Base-by-base conservation (phyloP, 2,797 vertebrate species). In the Sebastes umbrosus region DNA sequence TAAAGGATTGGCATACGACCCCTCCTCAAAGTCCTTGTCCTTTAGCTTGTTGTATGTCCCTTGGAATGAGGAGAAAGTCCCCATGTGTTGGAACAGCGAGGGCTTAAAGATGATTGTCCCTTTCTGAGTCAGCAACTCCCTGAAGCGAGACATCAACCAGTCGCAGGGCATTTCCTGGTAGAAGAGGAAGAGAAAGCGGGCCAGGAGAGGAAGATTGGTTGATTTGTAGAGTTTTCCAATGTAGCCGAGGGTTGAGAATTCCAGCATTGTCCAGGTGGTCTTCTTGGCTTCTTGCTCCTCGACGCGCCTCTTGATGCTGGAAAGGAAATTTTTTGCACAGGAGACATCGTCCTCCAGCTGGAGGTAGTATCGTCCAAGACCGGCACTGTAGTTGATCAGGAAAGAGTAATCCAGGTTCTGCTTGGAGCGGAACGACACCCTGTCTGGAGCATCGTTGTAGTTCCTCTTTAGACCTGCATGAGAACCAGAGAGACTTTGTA, bases 171-270 rank as follows among this genome's bases (percentile, higher is more conserved):
- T 96, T 82, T 98, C 97, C 88, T 96, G 96, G 76, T 97, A 96
- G 88, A 98, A 98, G n/a, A 98, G 94, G 67, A 96, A 94, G 13
- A 98, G 95, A 80, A 98, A 97, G 5, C 90, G 90, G 1, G 95
- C 92, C 76, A 98, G 90, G 20, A 86, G 93, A 55, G 96, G 93
- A 24, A 98, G 93, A 52, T 98, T 94, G 0, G 62, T 83, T 1
- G 96, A 96, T 65, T 54, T 96, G 84, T 98, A 97, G 12, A 98
- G 97, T 77, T 98, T 97, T 1, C 97, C 97, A 0, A 98, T 97
- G 83, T 96, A 96, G 24, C 97, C 97, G 24, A 98, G 94, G 63
- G 91, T 90, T 27, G 97, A 99, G 87, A 99, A 98, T 66, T 99
- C 97, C 5, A 98, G 83, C 2, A 89, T 97, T 18, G 95, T 94